Evolutionary conservation across 2,113 vertebrate genomes (phyloP).

Genomic region (Galbula dea): DNA sequence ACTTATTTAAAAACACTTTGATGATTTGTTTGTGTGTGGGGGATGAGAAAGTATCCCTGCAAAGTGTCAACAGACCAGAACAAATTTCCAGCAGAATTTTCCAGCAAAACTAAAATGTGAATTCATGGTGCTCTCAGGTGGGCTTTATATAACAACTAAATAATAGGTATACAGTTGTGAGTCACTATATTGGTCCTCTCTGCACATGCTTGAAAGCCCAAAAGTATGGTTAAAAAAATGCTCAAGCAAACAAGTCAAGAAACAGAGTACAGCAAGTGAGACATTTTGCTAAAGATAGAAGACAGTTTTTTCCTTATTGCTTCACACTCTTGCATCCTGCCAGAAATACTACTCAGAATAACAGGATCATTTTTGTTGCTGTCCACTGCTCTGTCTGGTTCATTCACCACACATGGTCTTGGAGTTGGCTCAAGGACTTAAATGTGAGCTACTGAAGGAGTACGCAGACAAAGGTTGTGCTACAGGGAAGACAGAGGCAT

Average conservation of each 20-base stretch:
- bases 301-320: neutral
- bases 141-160: slow-evolving; percentile 67
- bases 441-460: neutral
- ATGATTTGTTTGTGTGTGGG: neutral
- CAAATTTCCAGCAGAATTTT: slow-evolving; percentile 42
- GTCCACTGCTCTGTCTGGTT: neutral
- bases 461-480: neutral
- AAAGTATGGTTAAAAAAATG: slow-evolving; percentile 29
- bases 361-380: neutral
- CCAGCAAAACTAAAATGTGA: slow-evolving; percentile 40
- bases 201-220: slow-evolving; percentile 6
- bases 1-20: neutral
- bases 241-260: slow-evolving; percentile 4
- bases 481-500: neutral
- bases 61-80: neutral
- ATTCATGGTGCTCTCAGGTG: slow-evolving; percentile 14
- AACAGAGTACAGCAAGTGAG: neutral
- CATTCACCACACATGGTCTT: neutral
- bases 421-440: neutral
- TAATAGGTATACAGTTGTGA: slow-evolving; percentile 45
- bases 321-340: neutral
- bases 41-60: neutral
- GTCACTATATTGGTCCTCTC: slow-evolving; percentile 48
- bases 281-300: slow-evolving; percentile 18
- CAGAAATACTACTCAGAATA: neutral